phyloP scores from a whole-genome alignment of 2,113 vertebrate genomes.

The Crotalus horridus region DNA sequence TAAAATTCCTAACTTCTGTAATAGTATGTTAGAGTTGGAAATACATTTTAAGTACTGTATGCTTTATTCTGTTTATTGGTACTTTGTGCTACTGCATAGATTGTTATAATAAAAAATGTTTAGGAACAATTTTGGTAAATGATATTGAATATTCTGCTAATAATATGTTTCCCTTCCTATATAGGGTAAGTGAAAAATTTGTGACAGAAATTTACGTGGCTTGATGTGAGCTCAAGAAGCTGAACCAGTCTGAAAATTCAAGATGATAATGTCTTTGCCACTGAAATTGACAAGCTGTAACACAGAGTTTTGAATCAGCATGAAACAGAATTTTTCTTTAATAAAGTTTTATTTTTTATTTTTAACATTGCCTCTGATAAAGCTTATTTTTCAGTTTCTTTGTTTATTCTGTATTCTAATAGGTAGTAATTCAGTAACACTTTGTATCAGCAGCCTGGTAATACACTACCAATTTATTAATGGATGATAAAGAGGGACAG shows the following conservation, averaged over 20 bases:
- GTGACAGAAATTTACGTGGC: conserved; percentile 63
- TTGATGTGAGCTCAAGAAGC: conserved; percentile 55
- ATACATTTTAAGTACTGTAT: conserved; percentile 33
- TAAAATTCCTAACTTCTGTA: conserved; percentile 10
- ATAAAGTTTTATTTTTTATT: conserved; percentile 46
- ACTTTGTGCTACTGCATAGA: not conserved
- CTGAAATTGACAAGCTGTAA: conserved; percentile 17
- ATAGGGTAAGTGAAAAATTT: conserved; percentile 73
- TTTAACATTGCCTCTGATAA: not conserved
- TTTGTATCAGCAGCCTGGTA: not conserved
- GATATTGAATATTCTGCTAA: conserved; percentile 46
- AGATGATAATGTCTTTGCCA: conserved; percentile 29
- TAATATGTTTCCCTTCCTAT: conserved; percentile 63
- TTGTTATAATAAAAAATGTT: not conserved
- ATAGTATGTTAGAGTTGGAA: not conserved
- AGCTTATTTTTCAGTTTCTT: not conserved
- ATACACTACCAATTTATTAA: not conserved
- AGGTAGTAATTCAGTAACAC: not conserved
- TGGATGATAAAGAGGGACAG: not conserved
- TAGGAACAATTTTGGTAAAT: conserved; percentile 44
- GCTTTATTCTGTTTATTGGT: conserved; percentile 35
- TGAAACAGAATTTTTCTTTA: conserved; percentile 42
- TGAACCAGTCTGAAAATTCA: conserved; percentile 48
- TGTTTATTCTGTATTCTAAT: not conserved
- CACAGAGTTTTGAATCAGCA: conserved; percentile 28